Evolutionary conservation across 2,888 invertebrate species (phyloP).

Genomic region (Odontocolon sp.): DNA sequence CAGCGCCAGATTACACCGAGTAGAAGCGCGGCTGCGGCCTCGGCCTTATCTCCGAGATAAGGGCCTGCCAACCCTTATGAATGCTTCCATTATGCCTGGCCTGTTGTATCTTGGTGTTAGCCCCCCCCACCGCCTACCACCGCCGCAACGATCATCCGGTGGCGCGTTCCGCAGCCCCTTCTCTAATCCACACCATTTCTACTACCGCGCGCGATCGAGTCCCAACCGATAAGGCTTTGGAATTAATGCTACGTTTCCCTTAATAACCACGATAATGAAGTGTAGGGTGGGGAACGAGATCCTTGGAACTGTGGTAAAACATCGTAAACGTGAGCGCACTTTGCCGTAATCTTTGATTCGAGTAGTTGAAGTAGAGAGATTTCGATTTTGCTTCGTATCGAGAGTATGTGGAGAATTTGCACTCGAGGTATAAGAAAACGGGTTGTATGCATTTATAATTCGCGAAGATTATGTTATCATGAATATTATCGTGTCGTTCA

Average conservation of each 20-base stretch:
- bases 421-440: no score
- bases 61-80: conserved; percentile 76
- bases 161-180: conserved; percentile 16
- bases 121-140: conserved; percentile 45
- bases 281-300: background rate
- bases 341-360: background rate
- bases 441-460: background rate
- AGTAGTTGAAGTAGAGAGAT: background rate
- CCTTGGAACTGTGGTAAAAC: conserved; percentile 8
- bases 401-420: no score
- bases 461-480: conserved; percentile 1
- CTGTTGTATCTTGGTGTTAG: conserved; percentile 61
- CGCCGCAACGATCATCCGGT: conserved; percentile 38
- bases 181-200: conserved; percentile 13
- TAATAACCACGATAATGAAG: conserved; percentile 53
- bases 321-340: background rate
- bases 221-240: conserved; percentile 57
- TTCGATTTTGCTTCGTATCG: no score
- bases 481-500: conserved; percentile 5
- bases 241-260: conserved; percentile 55
- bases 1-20: conserved; percentile 45
- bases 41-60: conserved; percentile 75
- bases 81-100: conserved; percentile 72
- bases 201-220: conserved; percentile 40
- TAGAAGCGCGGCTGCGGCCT: conserved; percentile 63